Base-by-base conservation (phyloP, 2,113 vertebrate genomes). In the Poeciliopsis turrubarensis region DNA sequence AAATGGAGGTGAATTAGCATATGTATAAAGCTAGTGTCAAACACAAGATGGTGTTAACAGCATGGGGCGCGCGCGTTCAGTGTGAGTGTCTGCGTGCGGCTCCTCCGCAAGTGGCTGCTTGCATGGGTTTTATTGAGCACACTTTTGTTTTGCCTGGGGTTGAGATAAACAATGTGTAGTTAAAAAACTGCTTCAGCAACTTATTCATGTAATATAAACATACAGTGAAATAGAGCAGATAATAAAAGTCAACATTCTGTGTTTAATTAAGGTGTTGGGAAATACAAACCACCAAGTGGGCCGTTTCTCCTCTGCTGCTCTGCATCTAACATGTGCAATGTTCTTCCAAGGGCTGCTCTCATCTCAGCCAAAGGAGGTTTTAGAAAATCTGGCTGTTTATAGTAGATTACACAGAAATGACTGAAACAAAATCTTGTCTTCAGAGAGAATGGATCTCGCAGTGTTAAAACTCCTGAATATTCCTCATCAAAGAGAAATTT, bases 1-100 rank as follows among this genome's bases (percentile, higher is more conserved):
- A 89, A 89, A 91, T 88, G 81, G 85, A 88, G 77, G 81, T 68
- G 79, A 88, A 92, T 93, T 90, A 88, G 86, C 91, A 92, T 91
- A 91, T 84, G 84, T 79, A 91, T 88, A 86, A 88, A 88, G 87
- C 70, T 70, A 70, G 80, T 87, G 90, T 90, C 87, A 91, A 89
- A 85, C 86, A 89, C 84, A 91, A 92, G 83, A 91, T 86, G 87
- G 85, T 89, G 83, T 87, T 83, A 92, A 89, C 90, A 90, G 88
- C 81, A 73, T 57, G 90, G 81, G 79, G 75, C 80, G 82, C 73
- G 81, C 82, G 69, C 76, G 70, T 68, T 90, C 84, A 82, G 69
- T 70, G 65, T 82, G 68, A 87, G 77, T 68, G 25, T 70, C 15
- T 66, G 70, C 68, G 66, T 32, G 66, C 65, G 77, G 80, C 77